phyloP scores from a whole-genome alignment of 2,113 vertebrate genomes.

The Talpa occidentalis region DNA sequence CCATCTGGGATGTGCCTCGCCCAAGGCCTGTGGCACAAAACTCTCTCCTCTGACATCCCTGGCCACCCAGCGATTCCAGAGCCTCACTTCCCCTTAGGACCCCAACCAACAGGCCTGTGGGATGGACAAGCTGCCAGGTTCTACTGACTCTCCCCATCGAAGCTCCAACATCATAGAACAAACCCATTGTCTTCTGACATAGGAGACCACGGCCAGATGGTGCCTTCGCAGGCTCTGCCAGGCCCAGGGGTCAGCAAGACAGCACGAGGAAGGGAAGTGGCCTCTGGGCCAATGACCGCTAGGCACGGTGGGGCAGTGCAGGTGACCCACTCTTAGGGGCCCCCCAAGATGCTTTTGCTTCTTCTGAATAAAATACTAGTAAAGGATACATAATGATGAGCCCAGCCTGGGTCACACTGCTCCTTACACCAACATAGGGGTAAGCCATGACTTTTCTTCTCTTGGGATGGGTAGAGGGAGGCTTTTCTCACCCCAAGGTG shows the following conservation, averaged over 20 bases:
- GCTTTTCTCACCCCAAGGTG: background rate
- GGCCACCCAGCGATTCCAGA: background rate
- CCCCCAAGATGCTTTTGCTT: background rate
- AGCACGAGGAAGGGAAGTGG: accelerated
- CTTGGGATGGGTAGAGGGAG: no score
- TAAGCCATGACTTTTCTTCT: background rate
- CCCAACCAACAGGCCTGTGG: background rate
- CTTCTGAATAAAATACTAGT: background rate
- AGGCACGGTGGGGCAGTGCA: accelerated
- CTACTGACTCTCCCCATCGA: background rate
- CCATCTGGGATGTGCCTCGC: background rate
- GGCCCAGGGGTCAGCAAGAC: background rate
- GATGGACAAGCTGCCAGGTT: accelerated
- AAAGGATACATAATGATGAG: background rate
- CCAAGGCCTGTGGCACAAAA: background rate
- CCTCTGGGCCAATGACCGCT: accelerated
- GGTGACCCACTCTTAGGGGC: accelerated
- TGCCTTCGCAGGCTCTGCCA: background rate
- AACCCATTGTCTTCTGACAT: background rate
- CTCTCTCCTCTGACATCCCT: background rate
- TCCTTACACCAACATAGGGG: background rate
- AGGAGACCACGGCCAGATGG: accelerated
- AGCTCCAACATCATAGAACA: background rate
- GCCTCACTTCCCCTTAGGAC: background rate
- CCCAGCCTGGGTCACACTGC: background rate